phyloP scores from a whole-genome alignment of 2,888 invertebrate species.

The Neelides folsomi region DNA sequence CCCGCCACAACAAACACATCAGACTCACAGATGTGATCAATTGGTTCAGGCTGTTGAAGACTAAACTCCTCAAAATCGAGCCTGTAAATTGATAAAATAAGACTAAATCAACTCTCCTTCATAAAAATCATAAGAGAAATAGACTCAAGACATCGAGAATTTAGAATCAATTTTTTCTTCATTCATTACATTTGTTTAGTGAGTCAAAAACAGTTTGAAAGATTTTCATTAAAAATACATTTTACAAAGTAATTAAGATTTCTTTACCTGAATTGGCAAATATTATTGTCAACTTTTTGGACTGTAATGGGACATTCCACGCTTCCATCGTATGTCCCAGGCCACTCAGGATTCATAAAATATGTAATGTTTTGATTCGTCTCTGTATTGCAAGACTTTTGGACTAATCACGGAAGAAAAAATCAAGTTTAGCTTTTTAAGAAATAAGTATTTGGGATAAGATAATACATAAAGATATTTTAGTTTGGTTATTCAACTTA shows the following conservation, averaged over 20 bases:
- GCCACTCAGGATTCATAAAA: conserved; percentile 31
- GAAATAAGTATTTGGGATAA: not conserved
- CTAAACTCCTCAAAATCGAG: conserved; percentile 34
- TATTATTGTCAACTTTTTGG: conserved; percentile 32
- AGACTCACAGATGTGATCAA: conserved; percentile 32
- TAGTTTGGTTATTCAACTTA: conserved; percentile 40
- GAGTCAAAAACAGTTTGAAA: not conserved
- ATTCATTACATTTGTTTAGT: no score
- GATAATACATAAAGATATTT: no score
- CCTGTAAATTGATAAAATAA: conserved; percentile 11
- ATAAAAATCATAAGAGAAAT: not conserved
- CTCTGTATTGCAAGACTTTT: conserved; percentile 31
- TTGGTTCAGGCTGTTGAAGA: conserved; percentile 32
- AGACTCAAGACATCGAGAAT: not conserved
- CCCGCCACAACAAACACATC: conserved; percentile 34
- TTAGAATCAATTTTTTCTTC: no score
- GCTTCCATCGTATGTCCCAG: conserved; percentile 31
- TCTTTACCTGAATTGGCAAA: conserved; percentile 32
- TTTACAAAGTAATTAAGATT: not conserved
- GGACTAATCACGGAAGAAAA: conserved; percentile 21
- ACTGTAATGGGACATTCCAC: conserved; percentile 33
- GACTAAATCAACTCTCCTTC: not conserved
- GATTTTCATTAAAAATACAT: not conserved
- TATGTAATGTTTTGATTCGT: conserved; percentile 33
- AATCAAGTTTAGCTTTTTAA: not conserved